A percentile compares a stretch with the other conserved stretches of the same genome.
Conservation (phyloP, 2,888 invertebrate species). For the Hypomecis atomaria region DNA sequence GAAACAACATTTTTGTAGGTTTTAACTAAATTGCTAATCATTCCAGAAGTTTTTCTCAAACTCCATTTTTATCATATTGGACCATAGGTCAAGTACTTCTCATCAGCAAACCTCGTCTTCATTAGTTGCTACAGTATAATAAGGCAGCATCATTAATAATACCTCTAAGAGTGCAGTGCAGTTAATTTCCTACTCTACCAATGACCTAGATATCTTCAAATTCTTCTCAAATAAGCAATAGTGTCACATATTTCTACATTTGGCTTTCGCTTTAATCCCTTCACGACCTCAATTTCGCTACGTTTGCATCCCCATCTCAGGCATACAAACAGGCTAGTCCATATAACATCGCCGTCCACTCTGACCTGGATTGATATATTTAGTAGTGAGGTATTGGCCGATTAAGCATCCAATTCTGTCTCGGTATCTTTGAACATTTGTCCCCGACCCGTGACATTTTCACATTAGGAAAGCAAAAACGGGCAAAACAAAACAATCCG, state of each 20-base stretch:
- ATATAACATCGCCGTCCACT: conserved; percentile 6
- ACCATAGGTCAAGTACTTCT: too few relatives aligned
- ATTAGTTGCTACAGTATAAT: too few relatives aligned
- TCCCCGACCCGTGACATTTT: conserved; percentile 46
- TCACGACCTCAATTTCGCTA: not conserved
- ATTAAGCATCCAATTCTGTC: conserved; percentile 32
- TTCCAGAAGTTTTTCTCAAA: too few relatives aligned
- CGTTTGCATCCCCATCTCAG: conserved; percentile 3
- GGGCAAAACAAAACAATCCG: conserved; percentile 66
- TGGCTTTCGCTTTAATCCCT: not conserved
- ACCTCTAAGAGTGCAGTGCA: too few relatives aligned
- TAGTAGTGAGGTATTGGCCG: conserved; percentile 27
- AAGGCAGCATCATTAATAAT: too few relatives aligned
- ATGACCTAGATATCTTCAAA: not conserved
- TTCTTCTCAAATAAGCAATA: not conserved
- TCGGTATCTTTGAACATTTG: conserved; percentile 44
- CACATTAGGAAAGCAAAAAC: conserved; percentile 48
- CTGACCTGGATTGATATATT: conserved; percentile 32
- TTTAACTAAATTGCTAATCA: too few relatives aligned
- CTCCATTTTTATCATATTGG: too few relatives aligned
- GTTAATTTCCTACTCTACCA: not conserved
- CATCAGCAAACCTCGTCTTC: too few relatives aligned
- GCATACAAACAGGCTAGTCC: not conserved
- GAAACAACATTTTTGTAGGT: too few relatives aligned
- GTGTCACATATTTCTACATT: conserved; percentile 6